Evolutionary conservation across 2,888 invertebrate genomes (phyloP).

Genomic region (Cheilosia variabilis): DNA sequence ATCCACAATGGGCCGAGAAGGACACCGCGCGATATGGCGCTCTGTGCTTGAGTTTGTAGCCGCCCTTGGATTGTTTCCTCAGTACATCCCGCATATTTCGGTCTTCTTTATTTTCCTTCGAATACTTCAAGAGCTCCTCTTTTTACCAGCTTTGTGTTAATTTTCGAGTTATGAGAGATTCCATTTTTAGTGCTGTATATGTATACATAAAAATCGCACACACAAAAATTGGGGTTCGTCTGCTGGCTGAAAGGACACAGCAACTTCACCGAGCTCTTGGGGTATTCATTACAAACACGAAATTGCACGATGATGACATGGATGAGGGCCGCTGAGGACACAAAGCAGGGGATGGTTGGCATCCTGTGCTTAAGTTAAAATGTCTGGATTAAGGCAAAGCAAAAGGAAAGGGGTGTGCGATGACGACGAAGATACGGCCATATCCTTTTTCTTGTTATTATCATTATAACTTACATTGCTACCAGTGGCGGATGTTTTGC

Average conservation of each 20-base stretch:
- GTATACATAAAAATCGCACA: slow-evolving; percentile 45
- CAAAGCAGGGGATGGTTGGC: slow-evolving; percentile 7
- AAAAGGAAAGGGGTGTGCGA: slow-evolving; percentile 65
- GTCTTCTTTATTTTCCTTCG: slow-evolving; percentile 26
- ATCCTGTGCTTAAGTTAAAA: slow-evolving; percentile 56
- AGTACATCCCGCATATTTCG: slow-evolving; percentile 35
- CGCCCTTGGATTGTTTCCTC: slow-evolving; percentile 14
- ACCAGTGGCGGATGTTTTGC: slow-evolving; percentile 45
- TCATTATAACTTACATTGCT: slow-evolving; percentile 63
- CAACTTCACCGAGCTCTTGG: slow-evolving; percentile 36
- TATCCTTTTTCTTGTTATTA: slow-evolving; percentile 71
- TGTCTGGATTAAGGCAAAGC: slow-evolving; percentile 61
- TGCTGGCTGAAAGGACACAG: slow-evolving; percentile 8
- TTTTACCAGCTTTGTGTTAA: slow-evolving; percentile 53
- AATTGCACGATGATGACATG: slow-evolving; percentile 42
- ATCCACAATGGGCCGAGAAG: slow-evolving; percentile 49
- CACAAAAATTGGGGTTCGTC: slow-evolving; percentile 20
- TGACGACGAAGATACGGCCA: slow-evolving; percentile 50
- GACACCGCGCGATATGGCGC: background rate
- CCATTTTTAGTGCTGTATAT: slow-evolving; percentile 53
- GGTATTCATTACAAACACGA: slow-evolving; percentile 63
- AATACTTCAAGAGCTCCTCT: slow-evolving; percentile 27
- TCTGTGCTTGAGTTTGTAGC: slow-evolving; percentile 35
- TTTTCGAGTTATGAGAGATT: slow-evolving; percentile 69
- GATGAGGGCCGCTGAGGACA: slow-evolving; percentile 10